Evolutionary conservation across 1,140 invertebrate species (phyloP), one percentile per base, ranked within the genome.

Genomic region (Bombus polaris): DNA sequence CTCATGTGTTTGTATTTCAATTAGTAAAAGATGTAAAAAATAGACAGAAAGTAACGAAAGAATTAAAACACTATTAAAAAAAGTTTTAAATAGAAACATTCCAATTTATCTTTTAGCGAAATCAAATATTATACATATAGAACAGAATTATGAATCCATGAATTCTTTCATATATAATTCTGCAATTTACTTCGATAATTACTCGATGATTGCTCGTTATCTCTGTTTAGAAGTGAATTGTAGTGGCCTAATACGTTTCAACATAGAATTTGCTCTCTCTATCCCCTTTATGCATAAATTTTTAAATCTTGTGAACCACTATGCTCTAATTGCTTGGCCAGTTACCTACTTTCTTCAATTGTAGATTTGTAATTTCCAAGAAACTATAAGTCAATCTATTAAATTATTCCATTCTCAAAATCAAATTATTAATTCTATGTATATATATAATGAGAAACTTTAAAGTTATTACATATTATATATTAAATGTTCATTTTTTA

Each of bases 201-300:
- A 62, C 73, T 83, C 81, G 81, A 65, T 68, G 81, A 44, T 83
- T 83, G 81, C 72, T 77, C 68, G 53, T 81, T 53, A 39, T 13
- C 35, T 25, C 22, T 37, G 12, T 47, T 32, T 42, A 42, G 4
- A 81, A 42, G 1, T 25, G 32, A 73, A 44, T 53, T 47, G 8
- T 35, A 70, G 5, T 28, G 13, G 15, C 13, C 15, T 25, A 10
- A 73, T 42, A 59, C 4, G 6, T 73, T 73, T 32, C 3, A 32
- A 1, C 28, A 44, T n/a, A 32, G 37, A 72, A 47, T 47, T 32
- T 25, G n/a, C 18, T 32, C 44, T 32, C 6, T 47, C 8, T 39
- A 22, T n/a, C 18, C 74, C 57, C 8, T 76, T 6, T 2, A 0
- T 28, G 10, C 10, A 15, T 81, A 65, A 62, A 28, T 35, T 37